Evolutionary conservation across 1,140 invertebrate genomes (phyloP).

Genomic region (Grapholita molesta): DNA sequence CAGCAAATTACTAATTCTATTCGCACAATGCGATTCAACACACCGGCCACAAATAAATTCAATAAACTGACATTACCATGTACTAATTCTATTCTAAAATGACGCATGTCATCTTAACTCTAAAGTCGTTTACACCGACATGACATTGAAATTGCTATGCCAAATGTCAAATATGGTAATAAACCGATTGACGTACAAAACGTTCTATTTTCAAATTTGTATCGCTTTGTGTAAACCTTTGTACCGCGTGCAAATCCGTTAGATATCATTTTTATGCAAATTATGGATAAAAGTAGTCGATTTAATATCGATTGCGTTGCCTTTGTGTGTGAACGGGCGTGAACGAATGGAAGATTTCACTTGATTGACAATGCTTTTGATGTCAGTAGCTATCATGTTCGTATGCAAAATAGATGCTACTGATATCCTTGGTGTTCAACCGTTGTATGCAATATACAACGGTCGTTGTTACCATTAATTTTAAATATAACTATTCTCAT

Average conservation of each 20-base stretch:
- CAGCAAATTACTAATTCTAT: constrained; percentile 17
- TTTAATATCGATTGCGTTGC: constrained; percentile 40
- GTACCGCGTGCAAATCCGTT: constrained; percentile 59
- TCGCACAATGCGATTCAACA: constrained; percentile 22
- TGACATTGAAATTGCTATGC: constrained; percentile 31
- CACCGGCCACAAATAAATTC: constrained; percentile 21
- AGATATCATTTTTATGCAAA: constrained; percentile 60
- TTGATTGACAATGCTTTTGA: constrained; percentile 14
- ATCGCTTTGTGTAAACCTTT: constrained; percentile 50
- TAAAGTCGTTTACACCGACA: not conserved
- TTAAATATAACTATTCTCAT: not conserved
- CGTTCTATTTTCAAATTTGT: constrained; percentile 55
- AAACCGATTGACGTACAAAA: constrained; percentile 43
- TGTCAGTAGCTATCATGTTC: not conserved
- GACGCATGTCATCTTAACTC: not conserved
- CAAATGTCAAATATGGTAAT: constrained; percentile 51
- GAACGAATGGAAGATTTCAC: constrained; percentile 11
- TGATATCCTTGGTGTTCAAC: constrained; percentile 6
- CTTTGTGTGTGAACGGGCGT: constrained; percentile 46
- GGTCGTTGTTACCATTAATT: not conserved
- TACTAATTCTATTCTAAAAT: not conserved
- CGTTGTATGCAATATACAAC: not conserved
- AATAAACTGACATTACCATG: constrained; percentile 41
- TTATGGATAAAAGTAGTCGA: constrained; percentile 37
- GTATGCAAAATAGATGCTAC: constrained; percentile 3